These are phyloP conservation scores for Eupithecia pulchellata DNA, from an alignment of 2,888 invertebrate genomes.

Conservation along the genomic window DNA sequence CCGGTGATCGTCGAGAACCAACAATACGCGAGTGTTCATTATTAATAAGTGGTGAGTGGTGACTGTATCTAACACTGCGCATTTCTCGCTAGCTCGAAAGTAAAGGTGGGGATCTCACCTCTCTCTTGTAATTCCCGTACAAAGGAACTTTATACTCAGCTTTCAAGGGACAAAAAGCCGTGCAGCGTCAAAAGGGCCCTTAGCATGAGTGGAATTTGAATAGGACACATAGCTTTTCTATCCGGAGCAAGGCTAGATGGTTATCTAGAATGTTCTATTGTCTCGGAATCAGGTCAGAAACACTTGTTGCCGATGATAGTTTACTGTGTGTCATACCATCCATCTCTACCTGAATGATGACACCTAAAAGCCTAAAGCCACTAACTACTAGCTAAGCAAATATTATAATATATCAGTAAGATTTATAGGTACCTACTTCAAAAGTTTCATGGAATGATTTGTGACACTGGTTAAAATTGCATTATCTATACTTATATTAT, in stretches of 20 bases:
- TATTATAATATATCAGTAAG: too few relatives aligned
- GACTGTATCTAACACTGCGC: background rate
- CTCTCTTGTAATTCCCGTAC: conserved; percentile 16
- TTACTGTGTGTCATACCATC: background rate
- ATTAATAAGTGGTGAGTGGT: background rate
- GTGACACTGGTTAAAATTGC: background rate
- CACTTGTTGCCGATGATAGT: background rate
- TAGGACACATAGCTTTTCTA: conserved; percentile 17
- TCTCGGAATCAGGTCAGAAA: conserved; percentile 10
- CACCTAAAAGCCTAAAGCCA: too few relatives aligned
- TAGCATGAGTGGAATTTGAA: conserved; percentile 24
- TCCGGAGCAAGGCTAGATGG: conserved; percentile 17
- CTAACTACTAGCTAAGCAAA: too few relatives aligned
- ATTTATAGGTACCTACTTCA: too few relatives aligned
- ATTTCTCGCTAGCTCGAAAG: background rate
- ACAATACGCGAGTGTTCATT: background rate
- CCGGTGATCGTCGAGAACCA: background rate
- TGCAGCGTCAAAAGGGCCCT: conserved; percentile 28
- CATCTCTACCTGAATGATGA: background rate
- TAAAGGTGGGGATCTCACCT: conserved; percentile 23
- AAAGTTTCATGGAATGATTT: too few relatives aligned
- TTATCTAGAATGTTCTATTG: conserved; percentile 4
- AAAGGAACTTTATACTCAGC: conserved; percentile 24
- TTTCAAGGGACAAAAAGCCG: conserved; percentile 27
- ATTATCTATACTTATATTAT: too few relatives aligned